Conservation (phyloP, 2,113 vertebrate genomes). For the Corvus hawaiiensis region DNA sequence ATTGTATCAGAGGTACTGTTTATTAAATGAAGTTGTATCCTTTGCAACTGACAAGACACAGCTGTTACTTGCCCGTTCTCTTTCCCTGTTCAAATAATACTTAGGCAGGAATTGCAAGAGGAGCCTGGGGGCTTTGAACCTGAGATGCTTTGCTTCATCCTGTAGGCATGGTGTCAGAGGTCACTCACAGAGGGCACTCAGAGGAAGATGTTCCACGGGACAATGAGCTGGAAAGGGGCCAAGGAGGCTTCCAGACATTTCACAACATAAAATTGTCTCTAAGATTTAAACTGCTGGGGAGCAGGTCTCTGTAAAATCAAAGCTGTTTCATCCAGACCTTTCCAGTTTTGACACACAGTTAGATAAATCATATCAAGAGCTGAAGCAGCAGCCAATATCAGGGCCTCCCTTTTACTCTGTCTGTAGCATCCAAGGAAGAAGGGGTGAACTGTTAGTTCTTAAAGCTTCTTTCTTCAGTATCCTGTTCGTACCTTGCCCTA, state of each 20-base stretch:
- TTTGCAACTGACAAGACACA: neutral
- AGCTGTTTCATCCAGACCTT: neutral
- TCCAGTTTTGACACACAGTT: neutral
- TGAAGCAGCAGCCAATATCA: neutral
- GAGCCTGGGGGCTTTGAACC: neutral
- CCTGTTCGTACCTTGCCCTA: neutral
- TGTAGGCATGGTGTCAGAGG: neutral
- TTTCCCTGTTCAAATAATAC: neutral
- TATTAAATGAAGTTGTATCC: neutral
- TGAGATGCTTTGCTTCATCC: neutral
- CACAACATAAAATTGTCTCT: neutral
- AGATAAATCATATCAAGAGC: neutral
- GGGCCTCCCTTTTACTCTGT: neutral
- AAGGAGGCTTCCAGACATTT: neutral
- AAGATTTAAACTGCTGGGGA: neutral
- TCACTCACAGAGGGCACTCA: accelerated
- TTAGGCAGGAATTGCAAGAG: neutral
- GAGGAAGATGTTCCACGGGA: neutral
- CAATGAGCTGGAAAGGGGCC: neutral
- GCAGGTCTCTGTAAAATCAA: neutral
- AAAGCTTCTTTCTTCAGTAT: neutral
- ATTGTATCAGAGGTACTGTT: neutral
- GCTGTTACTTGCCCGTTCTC: neutral
- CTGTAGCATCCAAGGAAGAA: neutral
- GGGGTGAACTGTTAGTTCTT: neutral